phyloP scores from a whole-genome alignment of 2,797 vertebrate genomes.

The Prunella strophiata region DNA sequence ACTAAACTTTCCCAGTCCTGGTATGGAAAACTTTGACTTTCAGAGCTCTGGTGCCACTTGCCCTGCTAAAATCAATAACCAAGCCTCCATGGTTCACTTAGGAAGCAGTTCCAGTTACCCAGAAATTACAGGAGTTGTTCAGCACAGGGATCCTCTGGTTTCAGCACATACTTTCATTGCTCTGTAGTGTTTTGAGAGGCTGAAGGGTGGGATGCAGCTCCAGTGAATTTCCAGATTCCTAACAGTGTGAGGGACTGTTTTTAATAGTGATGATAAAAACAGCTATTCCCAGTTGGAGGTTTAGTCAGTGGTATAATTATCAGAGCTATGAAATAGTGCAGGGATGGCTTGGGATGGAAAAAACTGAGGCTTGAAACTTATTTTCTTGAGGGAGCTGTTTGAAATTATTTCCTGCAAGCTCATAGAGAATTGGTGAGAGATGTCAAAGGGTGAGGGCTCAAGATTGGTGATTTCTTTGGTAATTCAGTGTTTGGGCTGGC shows the following conservation, averaged over 20 bases:
- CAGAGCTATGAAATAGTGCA: slow-evolving; percentile 72
- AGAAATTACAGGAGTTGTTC: slow-evolving; percentile 6
- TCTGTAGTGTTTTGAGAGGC: slow-evolving; percentile 64
- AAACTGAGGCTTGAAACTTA: slow-evolving; percentile 27
- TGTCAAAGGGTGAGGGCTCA: background rate
- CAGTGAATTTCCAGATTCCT: slow-evolving; percentile 75
- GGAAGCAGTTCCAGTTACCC: slow-evolving; percentile 2
- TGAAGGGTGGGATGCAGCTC: slow-evolving; percentile 68
- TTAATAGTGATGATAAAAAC: slow-evolving; percentile 76
- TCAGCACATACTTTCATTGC: slow-evolving; percentile 47
- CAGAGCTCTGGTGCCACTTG: background rate
- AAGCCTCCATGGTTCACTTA: background rate
- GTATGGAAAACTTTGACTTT: background rate
- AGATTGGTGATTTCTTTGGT: background rate
- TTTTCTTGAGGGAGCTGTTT: slow-evolving; percentile 48
- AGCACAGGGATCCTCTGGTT: slow-evolving; percentile 54
- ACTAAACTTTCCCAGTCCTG: background rate
- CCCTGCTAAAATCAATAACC: background rate
- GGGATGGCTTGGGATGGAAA: slow-evolving; percentile 66
- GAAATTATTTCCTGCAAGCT: slow-evolving; percentile 11
- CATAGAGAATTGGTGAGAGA: background rate
- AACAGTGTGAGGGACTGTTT: slow-evolving; percentile 74
- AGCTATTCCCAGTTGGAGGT: slow-evolving; percentile 73
- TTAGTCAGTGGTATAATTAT: slow-evolving; percentile 74
- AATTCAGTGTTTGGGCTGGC: background rate